Percentiles rank a stretch among this genome's conserved stretches.
These are phyloP conservation scores for Montipora capitata DNA, from an alignment of 92 coral and sea anemone genomes.

Conservation along the genomic window DNA sequence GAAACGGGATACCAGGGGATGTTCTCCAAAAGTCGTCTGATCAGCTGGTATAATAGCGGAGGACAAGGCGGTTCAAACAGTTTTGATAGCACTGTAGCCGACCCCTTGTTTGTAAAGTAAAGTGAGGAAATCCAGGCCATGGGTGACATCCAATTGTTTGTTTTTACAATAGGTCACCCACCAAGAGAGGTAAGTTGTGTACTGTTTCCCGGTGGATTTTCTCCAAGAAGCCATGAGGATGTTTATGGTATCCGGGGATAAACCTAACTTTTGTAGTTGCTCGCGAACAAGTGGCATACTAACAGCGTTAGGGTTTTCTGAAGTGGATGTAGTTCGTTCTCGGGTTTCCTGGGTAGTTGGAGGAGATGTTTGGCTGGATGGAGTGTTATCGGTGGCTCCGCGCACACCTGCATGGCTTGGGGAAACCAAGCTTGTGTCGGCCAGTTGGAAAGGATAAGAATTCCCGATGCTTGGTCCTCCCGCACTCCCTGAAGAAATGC, in stretches of 20 bases:
- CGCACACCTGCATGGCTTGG: no score
- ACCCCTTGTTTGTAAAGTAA: no score
- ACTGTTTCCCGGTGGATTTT: slow-evolving; percentile 35
- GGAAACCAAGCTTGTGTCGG: no score
- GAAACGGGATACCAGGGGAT: not conserved
- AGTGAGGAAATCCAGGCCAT: slow-evolving; percentile 9
- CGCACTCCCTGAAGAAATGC: no score
- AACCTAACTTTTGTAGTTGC: slow-evolving; percentile 21
- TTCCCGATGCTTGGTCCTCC: no score
- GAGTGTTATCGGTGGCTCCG: not conserved
- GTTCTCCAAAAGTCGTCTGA: no score
- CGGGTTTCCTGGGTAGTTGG: slow-evolving; percentile 22
- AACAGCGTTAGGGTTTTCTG: slow-evolving; percentile 32
- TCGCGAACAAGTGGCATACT: slow-evolving; percentile 12
- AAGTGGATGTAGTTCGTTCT: slow-evolving; percentile 31
- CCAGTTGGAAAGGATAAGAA: no score
- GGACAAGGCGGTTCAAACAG: no score
- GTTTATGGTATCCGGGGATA: slow-evolving; percentile 9
- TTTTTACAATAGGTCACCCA: slow-evolving; percentile 22
- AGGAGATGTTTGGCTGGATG: slow-evolving; percentile 19
- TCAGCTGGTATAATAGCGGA: no score
- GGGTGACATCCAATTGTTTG: not conserved
- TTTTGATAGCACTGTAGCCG: no score
- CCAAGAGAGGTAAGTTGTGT: slow-evolving; percentile 18
- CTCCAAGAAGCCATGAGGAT: slow-evolving; percentile 52